These are phyloP conservation scores for Aporrectodea caliginosa DNA, from an alignment of 1,140 invertebrate genomes.

Conservation along the genomic window DNA sequence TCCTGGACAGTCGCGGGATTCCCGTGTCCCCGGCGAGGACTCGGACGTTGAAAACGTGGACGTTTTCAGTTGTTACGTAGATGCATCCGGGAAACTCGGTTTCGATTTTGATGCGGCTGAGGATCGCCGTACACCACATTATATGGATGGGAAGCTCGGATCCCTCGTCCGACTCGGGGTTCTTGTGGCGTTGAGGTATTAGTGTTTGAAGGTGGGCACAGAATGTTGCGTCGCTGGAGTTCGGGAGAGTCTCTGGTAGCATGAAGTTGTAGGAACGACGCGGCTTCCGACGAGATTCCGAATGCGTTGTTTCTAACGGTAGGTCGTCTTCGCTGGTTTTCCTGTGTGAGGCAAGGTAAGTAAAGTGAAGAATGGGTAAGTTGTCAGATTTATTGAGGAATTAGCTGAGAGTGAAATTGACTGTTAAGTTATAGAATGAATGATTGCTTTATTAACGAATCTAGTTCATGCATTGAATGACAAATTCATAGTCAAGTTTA, in stretches of 20 bases:
- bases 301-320: no score
- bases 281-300: no score
- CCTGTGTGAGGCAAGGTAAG: no score
- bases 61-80: conserved; percentile 44
- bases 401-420: no score
- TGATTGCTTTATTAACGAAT: no score
- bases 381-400: no score
- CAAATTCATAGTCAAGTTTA: no score
- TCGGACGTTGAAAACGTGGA: conserved; percentile 47
- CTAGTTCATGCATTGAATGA: no score
- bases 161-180: not conserved
- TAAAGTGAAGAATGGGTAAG: no score
- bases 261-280: no score
- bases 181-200: not conserved
- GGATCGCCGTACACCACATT: conserved; percentile 48
- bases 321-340: no score
- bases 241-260: conserved; percentile 34
- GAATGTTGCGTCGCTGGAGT: conserved; percentile 24
- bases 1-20: conserved; percentile 37
- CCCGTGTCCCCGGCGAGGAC: conserved; percentile 32
- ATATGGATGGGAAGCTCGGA: conserved; percentile 35
- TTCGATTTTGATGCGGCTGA: conserved; percentile 37
- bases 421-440: no score
- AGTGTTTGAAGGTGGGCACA: conserved; percentile 20
- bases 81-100: conserved; percentile 42